Evolutionary conservation across 2,888 invertebrate species (phyloP).

Genomic region (Neocrepidodera transversa): DNA sequence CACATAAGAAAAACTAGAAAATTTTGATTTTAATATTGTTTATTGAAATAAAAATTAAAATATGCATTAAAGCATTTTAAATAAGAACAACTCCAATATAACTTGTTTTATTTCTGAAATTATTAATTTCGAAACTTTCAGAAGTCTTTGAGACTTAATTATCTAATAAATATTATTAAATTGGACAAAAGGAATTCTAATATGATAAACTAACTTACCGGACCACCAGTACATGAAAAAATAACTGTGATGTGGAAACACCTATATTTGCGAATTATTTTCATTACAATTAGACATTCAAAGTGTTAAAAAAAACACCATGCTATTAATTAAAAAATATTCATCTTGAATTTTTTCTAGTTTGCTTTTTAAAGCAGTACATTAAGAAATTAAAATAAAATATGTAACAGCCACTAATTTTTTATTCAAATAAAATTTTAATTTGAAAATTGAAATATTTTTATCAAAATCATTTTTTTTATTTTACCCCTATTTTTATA

Average conservation of each 20-base stretch:
- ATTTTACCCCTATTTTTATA: no score
- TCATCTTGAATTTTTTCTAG: neutral
- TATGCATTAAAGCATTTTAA: slow-evolving; percentile 11
- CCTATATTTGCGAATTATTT: slow-evolving; percentile 34
- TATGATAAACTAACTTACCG: no score
- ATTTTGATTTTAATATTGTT: slow-evolving; percentile 22
- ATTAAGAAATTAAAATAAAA: no score
- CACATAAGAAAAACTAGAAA: slow-evolving; percentile 28
- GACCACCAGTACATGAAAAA: neutral
- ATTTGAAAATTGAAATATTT: no score
- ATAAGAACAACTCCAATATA: slow-evolving; percentile 17
- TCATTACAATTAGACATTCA: slow-evolving; percentile 26
- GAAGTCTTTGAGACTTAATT: no score
- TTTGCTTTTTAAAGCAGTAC: neutral
- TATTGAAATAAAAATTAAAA: neutral
- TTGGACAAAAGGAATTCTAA: no score
- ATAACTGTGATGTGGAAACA: slow-evolving; percentile 14
- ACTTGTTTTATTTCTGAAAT: slow-evolving; percentile 22
- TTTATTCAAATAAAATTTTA: no score
- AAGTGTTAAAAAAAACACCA: neutral
- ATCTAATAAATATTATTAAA: no score
- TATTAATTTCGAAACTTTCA: no score
- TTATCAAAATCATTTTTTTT: no score
- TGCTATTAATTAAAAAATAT: neutral
- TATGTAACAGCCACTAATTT: no score